These are phyloP conservation scores for Acronicta psi DNA, from an alignment of 2,888 invertebrate genomes.

Conservation along the genomic window DNA sequence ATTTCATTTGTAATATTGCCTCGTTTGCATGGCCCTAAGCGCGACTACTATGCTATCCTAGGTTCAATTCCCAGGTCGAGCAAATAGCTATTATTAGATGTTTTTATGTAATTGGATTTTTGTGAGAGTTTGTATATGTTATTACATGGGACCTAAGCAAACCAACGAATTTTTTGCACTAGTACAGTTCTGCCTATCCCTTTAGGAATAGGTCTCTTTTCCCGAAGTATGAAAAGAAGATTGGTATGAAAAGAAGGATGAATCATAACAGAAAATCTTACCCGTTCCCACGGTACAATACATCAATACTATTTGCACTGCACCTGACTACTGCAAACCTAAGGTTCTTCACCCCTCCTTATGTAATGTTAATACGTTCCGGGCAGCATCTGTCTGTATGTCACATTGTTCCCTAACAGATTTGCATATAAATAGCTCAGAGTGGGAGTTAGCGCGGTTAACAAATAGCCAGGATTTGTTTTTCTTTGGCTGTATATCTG, in stretches of 20 bases:
- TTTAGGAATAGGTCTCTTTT: too few relatives aligned
- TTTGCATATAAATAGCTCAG: constrained; percentile 66
- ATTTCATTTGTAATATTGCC: too few relatives aligned
- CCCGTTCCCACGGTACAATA: constrained; percentile 43
- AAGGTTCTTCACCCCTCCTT: constrained; percentile 52
- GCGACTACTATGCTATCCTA: too few relatives aligned
- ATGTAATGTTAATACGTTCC: constrained; percentile 63
- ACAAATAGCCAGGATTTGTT: constrained; percentile 49
- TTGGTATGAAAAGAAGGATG: constrained; percentile 12
- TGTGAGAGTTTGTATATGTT: too few relatives aligned
- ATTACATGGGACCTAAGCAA: too few relatives aligned
- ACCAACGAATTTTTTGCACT: too few relatives aligned
- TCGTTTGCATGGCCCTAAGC: too few relatives aligned
- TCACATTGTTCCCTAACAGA: constrained; percentile 57
- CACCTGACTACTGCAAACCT: constrained; percentile 36
- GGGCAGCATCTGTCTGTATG: constrained; percentile 60
- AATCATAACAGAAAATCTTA: constrained; percentile 18
- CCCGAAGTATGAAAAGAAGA: too few relatives aligned
- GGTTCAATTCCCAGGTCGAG: too few relatives aligned
- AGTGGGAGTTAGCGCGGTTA: constrained; percentile 35
- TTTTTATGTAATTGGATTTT: too few relatives aligned
- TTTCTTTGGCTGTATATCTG: constrained; percentile 39
- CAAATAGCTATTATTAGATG: too few relatives aligned
- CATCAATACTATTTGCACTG: constrained; percentile 32
- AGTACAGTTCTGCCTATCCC: too few relatives aligned